Conservation (phyloP, 2,113 vertebrate genomes). For the Atherinomorus stipes region DNA sequence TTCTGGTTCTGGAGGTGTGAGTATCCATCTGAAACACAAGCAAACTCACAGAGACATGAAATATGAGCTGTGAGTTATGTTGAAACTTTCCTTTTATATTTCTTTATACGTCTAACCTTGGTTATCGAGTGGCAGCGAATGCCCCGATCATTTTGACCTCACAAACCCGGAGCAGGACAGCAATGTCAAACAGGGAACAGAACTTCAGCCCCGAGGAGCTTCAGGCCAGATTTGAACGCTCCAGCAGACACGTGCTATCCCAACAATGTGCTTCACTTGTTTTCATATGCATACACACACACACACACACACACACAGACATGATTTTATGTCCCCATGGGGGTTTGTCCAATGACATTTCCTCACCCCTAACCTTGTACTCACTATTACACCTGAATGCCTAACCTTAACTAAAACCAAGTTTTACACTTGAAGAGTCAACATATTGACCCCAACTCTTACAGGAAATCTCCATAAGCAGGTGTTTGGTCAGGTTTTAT, state of each 20-base stretch:
- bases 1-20: slow-evolving; percentile 85
- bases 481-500: no score
- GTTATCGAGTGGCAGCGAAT: background rate
- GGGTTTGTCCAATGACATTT: no score
- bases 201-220: slow-evolving; percentile 22
- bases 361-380: no score
- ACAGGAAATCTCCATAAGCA: no score
- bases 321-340: background rate
- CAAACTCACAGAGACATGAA: background rate
- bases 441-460: no score
- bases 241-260: slow-evolving; percentile 47
- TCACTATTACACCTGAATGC: no score
- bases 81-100: background rate
- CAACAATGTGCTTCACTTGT: slow-evolving; percentile 46
- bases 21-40: slow-evolving; percentile 39
- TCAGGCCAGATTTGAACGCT: slow-evolving; percentile 33
- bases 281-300: background rate
- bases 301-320: slow-evolving; percentile 12
- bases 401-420: no score
- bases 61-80: background rate
- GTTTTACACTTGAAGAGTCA: no score
- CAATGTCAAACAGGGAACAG: background rate
- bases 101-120: background rate
- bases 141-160: no score
- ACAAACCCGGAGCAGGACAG: no score